These are phyloP conservation scores for Ibycter americanus DNA, from an alignment of 2,797 vertebrate species.

Conservation along the genomic window DNA sequence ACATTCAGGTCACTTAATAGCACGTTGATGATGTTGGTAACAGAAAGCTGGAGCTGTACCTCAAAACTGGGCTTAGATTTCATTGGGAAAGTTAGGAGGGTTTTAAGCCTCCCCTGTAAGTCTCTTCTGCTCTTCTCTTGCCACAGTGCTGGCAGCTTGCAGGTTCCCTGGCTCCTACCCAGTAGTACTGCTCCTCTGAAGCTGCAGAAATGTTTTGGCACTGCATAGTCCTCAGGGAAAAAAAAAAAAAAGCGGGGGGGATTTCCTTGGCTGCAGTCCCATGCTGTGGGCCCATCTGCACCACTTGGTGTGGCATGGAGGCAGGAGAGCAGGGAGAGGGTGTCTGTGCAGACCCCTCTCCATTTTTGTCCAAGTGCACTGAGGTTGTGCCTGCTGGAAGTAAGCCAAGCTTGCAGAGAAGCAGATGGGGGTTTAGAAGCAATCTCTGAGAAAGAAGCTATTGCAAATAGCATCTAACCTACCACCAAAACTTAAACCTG, in stretches of 20 bases:
- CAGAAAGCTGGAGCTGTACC: neutral
- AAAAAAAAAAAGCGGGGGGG: neutral
- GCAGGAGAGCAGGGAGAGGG: neutral
- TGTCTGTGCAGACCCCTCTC: neutral
- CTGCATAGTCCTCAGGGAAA: neutral
- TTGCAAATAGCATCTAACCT: neutral
- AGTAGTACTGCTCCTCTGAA: neutral
- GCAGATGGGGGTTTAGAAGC: neutral
- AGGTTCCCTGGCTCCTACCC: neutral
- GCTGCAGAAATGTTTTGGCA: neutral
- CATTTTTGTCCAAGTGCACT: accelerated
- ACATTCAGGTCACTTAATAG: neutral
- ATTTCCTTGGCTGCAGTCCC: neutral
- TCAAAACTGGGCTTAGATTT: neutral
- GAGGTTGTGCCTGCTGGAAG: neutral
- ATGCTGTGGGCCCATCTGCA: neutral
- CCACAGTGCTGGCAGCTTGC: neutral
- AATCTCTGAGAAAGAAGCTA: neutral
- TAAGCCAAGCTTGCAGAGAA: neutral
- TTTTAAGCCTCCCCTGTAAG: neutral
- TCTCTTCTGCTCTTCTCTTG: neutral
- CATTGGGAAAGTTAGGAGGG: neutral
- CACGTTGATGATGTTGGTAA: neutral
- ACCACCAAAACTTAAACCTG: accelerated
- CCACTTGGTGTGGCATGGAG: accelerated